Conservation (phyloP, 2,797 vertebrate species). For the Lacerta viridis region DNA sequence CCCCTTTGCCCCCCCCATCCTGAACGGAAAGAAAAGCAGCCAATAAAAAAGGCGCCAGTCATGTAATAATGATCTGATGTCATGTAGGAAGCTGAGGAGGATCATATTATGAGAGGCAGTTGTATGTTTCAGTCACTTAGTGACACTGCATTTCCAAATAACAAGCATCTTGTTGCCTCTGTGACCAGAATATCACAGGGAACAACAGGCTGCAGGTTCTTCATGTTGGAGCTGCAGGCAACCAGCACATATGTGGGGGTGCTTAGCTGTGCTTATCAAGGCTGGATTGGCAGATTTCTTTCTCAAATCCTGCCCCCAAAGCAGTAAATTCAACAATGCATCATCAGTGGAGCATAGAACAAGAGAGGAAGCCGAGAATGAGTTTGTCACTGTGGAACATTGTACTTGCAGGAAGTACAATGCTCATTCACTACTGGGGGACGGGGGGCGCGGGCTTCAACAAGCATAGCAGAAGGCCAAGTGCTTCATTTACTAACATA, state of each 20-base stretch:
- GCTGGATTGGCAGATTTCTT: neutral
- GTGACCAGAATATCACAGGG: neutral
- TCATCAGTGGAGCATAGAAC: neutral
- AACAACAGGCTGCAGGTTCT: neutral
- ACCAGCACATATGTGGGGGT: neutral
- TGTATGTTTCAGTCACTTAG: neutral
- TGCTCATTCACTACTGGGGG: neutral
- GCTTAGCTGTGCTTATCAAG: neutral
- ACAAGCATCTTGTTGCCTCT: neutral
- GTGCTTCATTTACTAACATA: neutral
- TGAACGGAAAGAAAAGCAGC: constrained; percentile 34
- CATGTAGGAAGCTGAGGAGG: rapidly evolving
- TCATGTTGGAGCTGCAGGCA: neutral
- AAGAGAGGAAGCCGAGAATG: neutral
- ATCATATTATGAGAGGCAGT: neutral
- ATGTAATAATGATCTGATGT: neutral
- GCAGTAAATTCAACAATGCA: too few species aligned
- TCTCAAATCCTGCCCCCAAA: neutral
- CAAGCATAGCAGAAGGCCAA: rapidly evolving
- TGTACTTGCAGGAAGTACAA: neutral
- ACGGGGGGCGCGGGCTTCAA: neutral
- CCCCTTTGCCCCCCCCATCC: rapidly evolving
- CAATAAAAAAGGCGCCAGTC: neutral
- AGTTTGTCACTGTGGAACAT: neutral
- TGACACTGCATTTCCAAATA: constrained; percentile 39